phyloP scores from a whole-genome alignment of 2,888 invertebrate genomes.

The Silvanus unidentatus region DNA sequence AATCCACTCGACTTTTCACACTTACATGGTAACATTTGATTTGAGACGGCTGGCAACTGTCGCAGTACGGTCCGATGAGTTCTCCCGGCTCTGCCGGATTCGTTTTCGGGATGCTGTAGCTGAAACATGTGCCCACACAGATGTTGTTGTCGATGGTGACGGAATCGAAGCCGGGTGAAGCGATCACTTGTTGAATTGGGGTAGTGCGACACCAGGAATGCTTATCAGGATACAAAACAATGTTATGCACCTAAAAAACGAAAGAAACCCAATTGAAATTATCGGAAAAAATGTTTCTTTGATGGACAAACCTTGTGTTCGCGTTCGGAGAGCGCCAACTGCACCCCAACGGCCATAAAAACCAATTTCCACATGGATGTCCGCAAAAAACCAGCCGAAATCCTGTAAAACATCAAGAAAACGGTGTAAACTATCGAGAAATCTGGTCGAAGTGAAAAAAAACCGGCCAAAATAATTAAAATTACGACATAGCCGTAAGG shows the following conservation, averaged over 20 bases:
- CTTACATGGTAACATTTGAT: constrained; percentile 61
- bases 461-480: not conserved
- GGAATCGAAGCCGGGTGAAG: constrained; percentile 58
- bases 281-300: no score
- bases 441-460: not conserved
- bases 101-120: constrained; percentile 63
- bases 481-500: no score
- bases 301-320: no score
- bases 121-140: constrained; percentile 66
- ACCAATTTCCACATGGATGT: no score
- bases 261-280: no score
- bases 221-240: constrained; percentile 62
- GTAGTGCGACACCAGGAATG: constrained; percentile 67
- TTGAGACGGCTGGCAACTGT: constrained; percentile 61
- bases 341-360: no score
- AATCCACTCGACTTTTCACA: constrained; percentile 8
- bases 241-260: constrained; percentile 49
- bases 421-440: no score
- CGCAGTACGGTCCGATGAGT: constrained; percentile 59
- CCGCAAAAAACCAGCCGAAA: no score
- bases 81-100: constrained; percentile 63
- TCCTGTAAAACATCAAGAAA: no score
- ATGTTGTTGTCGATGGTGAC: constrained; percentile 64
- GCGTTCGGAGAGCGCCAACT: no score
- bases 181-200: constrained; percentile 62